A percentile compares a stretch with the other conserved stretches of the same genome.
These are phyloP conservation scores for Acrocyrtus sp. DNA, from an alignment of 2,888 invertebrate species.

Conservation along the genomic window DNA sequence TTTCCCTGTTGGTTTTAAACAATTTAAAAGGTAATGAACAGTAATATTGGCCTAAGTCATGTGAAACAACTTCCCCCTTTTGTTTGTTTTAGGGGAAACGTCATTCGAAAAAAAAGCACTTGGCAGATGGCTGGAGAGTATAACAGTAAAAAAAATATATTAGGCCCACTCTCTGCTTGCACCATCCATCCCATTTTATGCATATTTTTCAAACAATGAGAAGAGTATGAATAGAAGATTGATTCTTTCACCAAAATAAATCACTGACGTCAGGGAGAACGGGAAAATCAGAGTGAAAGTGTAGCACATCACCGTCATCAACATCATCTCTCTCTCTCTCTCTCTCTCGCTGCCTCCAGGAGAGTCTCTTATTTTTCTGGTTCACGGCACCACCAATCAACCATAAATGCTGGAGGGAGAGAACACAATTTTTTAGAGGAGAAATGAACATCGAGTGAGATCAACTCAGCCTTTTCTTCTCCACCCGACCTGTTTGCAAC, in stretches of 20 bases:
- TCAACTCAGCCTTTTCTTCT: background rate
- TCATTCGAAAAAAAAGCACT: too few species aligned
- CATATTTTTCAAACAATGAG: background rate
- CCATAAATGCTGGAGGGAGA: background rate
- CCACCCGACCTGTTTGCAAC: background rate
- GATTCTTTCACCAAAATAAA: slow-evolving; percentile 16
- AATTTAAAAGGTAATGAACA: too few species aligned
- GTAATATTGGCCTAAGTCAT: too few species aligned
- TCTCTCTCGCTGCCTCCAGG: too few species aligned
- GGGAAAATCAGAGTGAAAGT: background rate
- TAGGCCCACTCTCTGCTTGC: too few species aligned
- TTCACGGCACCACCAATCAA: slow-evolving; percentile 23
- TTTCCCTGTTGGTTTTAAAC: background rate
- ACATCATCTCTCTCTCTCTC: too few species aligned
- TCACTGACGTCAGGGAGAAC: slow-evolving; percentile 40
- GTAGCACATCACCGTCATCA: too few species aligned
- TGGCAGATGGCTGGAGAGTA: background rate
- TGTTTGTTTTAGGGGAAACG: too few species aligned
- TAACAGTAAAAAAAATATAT: background rate
- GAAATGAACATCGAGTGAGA: background rate
- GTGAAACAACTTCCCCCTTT: background rate
- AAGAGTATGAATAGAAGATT: background rate
- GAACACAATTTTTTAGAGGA: background rate
- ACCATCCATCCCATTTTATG: background rate
- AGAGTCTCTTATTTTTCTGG: slow-evolving; percentile 12